Evolutionary conservation across 2,113 vertebrate genomes (phyloP).

Genomic region (Daubentonia madagascariensis): DNA sequence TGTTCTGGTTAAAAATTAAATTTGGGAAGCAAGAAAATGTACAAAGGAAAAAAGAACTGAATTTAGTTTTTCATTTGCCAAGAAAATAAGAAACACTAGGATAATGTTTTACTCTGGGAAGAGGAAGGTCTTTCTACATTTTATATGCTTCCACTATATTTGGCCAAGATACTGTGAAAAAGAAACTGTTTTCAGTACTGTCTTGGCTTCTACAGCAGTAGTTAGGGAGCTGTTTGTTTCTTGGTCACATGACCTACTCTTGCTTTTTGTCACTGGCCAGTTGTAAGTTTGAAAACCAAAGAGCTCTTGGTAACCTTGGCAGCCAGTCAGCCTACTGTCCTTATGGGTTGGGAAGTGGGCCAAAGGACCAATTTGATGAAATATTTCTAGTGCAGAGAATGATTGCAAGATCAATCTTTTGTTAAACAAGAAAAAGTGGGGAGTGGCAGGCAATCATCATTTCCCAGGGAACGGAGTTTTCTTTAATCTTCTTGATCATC

Average conservation of each 20-base stretch:
- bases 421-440: not conserved
- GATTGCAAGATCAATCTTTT: not conserved
- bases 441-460: not conserved
- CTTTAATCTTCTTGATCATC: not conserved
- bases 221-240: slow-evolving; percentile 30
- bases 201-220: slow-evolving; percentile 29
- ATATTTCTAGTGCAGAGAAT: slow-evolving; percentile 13
- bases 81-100: slow-evolving; percentile 27
- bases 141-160: slow-evolving; percentile 14
- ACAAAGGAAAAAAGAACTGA: slow-evolving; percentile 4
- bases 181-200: slow-evolving; percentile 12
- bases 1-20: slow-evolving; percentile 62
- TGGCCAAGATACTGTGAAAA: slow-evolving; percentile 14
- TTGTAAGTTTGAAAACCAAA: slow-evolving; percentile 62
- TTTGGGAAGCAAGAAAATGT: slow-evolving; percentile 46
- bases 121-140: not conserved
- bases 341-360: not conserved
- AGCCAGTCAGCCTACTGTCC: not conserved
- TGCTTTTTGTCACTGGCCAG: slow-evolving; percentile 49
- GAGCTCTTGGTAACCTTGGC: slow-evolving; percentile 46
- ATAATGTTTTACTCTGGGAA: slow-evolving; percentile 5
- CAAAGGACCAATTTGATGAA: not conserved
- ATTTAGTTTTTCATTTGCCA: slow-evolving; percentile 12
- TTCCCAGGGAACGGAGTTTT: not conserved
- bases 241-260: slow-evolving; percentile 48